Percentiles rank a stretch among this genome's conserved stretches.
These are phyloP conservation scores for Gonatopus flavifemur DNA, from an alignment of 1,140 invertebrate genomes.

Conservation along the genomic window DNA sequence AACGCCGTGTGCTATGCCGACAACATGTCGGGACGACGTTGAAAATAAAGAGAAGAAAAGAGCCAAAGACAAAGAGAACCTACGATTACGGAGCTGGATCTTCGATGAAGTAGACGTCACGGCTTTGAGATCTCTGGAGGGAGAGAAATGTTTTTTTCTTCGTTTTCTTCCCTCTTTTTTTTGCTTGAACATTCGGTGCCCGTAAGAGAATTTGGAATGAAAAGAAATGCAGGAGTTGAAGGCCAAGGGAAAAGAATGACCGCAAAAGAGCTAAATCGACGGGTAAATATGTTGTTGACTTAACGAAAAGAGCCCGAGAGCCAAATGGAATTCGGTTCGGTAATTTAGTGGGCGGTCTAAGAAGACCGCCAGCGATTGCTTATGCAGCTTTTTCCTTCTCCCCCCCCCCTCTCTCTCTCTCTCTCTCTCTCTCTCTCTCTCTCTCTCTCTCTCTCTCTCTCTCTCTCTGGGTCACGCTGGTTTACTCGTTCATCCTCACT, in stretches of 20 bases:
- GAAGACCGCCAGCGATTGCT: constrained; percentile 41
- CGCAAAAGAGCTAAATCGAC: constrained; percentile 52
- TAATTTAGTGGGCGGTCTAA: constrained; percentile 51
- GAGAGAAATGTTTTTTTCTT: too few relatives aligned
- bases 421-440: constrained; percentile 8
- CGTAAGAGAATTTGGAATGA: constrained; percentile 7
- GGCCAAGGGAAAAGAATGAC: constrained; percentile 21
- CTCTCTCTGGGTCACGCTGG: constrained; percentile 14
- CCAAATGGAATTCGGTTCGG: constrained; percentile 51
- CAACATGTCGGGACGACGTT: constrained; percentile 27
- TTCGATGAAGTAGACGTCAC: constrained; percentile 20
- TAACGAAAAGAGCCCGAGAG: constrained; percentile 41
- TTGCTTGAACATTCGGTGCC: neutral
- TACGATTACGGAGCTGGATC: constrained; percentile 10
- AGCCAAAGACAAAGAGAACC: neutral
- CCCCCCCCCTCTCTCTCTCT: neutral
- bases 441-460: constrained; percentile 15
- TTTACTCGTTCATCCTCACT: constrained; percentile 1
- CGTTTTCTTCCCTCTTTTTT: too few relatives aligned
- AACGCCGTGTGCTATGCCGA: constrained; percentile 37
- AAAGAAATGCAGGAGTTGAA: neutral
- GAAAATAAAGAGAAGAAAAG: neutral
- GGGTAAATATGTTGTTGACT: constrained; percentile 55
- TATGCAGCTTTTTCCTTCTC: too few relatives aligned
- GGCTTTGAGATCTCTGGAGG: too few relatives aligned